Conservation (phyloP, 2,113 vertebrate species). For the Pangasianodon hypophthalmus region DNA sequence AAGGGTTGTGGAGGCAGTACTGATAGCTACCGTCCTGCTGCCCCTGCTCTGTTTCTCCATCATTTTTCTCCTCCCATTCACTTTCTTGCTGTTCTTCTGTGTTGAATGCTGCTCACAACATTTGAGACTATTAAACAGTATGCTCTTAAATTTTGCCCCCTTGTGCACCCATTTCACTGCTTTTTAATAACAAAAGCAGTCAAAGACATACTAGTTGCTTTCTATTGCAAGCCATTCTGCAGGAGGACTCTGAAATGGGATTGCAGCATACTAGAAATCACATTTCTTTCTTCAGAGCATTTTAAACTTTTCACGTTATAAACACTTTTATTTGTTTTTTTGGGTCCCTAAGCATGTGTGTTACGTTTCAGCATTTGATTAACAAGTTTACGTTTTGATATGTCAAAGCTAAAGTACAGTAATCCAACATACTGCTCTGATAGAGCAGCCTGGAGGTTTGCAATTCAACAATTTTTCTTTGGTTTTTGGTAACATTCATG, state of each 20-base stretch:
- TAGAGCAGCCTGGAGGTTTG: neutral
- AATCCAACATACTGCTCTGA: neutral
- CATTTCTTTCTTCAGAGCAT: slow-evolving; percentile 39
- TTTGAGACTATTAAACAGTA: neutral
- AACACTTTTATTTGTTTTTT: neutral
- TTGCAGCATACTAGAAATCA: neutral
- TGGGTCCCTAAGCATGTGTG: neutral
- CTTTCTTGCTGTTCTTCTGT: slow-evolving; percentile 66
- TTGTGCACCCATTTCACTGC: neutral
- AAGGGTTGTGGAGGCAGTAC: slow-evolving; percentile 50
- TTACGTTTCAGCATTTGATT: neutral
- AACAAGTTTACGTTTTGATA: neutral
- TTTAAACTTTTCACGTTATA: neutral
- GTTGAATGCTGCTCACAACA: slow-evolving; percentile 44
- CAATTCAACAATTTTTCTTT: neutral
- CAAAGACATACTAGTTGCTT: neutral
- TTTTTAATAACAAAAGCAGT: neutral
- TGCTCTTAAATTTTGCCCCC: neutral
- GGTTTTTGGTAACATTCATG: slow-evolving; percentile 2
- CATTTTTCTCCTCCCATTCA: slow-evolving; percentile 64
- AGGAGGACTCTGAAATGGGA: neutral
- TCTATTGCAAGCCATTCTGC: neutral
- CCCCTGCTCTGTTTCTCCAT: slow-evolving; percentile 58
- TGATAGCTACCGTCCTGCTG: slow-evolving; percentile 58
- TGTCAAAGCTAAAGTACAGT: neutral